Evolutionary conservation across 1,140 invertebrate genomes (phyloP), one percentile per base, ranked within the genome.

Genomic region (Belonocnema kinseyi): DNA sequence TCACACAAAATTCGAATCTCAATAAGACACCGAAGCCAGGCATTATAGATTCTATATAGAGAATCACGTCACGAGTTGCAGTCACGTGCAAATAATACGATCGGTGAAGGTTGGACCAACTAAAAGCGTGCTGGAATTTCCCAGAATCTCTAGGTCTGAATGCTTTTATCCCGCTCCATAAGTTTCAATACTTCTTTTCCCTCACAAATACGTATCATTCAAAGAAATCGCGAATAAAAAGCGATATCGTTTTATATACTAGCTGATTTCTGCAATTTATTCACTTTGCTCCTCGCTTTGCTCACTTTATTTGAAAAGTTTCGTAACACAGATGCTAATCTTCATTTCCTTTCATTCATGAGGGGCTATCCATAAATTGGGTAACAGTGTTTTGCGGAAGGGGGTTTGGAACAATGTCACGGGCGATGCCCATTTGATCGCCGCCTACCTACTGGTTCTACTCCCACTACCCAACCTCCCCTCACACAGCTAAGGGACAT

Each of bases 31-130:
- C 33, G 14, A 66, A 66, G 26, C 61, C 33, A 14, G 61, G 61
- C 61, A 66, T 66, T 66, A 66, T 66, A 13, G 58, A 16, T 2
- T 14, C 13, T 40, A 40, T 66, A 66, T 66, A 40, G 61, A 33
- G 26, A 66, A 66, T 16, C 40, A 66, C 40, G 61, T 66, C 61
- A 66, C 26, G 58, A 66, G 58, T 66, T 66, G 21, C 58, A 66
- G 58, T 66, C 58, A 66, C 58, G 58, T 66, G 58, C 58, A 66
- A n/a, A 66, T 66, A 66, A 66, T 66, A 33, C 58, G 61, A 66
- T 66, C 61, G 61, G 40, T 46, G 26, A n/a, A 33, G 26, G 61
- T 26, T 66, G 61, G 61, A 40, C 61, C 61, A 66, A 66, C 61
- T 66, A 66, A 40, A 40, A 66, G 61, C 61, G 61, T 13, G 21